phyloP scores from a whole-genome alignment of 2,113 vertebrate genomes.

The Oncorhynchus gorbuscha region DNA sequence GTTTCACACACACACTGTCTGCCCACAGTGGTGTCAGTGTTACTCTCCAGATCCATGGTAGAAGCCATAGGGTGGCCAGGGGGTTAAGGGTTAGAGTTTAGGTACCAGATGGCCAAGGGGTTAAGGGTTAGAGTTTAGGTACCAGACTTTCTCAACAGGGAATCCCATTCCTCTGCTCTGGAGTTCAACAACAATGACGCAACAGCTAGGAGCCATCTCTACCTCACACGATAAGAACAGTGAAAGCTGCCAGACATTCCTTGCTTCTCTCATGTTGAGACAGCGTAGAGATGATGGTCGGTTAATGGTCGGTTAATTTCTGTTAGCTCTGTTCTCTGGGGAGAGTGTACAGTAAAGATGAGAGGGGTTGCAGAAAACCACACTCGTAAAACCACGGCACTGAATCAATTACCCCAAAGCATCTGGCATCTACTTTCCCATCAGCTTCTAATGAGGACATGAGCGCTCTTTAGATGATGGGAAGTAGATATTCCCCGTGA shows the following conservation, averaged over 20 bases:
- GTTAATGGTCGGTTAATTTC: too few species aligned
- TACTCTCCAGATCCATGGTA: neutral
- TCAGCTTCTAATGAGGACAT: neutral
- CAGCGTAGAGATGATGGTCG: neutral
- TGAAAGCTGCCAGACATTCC: neutral
- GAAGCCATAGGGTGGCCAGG: neutral
- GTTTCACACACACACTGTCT: neutral
- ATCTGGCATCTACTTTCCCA: neutral
- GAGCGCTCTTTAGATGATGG: neutral
- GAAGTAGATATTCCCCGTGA: neutral
- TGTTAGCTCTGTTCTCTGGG: neutral
- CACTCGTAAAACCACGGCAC: neutral
- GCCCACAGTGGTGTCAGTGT: neutral
- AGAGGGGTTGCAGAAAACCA: neutral
- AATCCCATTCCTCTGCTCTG: neutral
- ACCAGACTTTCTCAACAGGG: too few species aligned
- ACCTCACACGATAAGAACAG: neutral
- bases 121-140: neutral
- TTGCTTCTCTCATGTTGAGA: neutral
- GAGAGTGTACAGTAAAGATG: neutral
- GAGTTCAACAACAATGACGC: neutral
- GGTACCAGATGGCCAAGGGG: neutral
- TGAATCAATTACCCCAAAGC: neutral
- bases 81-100: too few species aligned
- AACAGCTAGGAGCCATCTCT: neutral